A percentile compares a stretch with the other conserved stretches of the same genome.
Conservation (phyloP, 2,113 vertebrate species). For the Pipa parva region DNA sequence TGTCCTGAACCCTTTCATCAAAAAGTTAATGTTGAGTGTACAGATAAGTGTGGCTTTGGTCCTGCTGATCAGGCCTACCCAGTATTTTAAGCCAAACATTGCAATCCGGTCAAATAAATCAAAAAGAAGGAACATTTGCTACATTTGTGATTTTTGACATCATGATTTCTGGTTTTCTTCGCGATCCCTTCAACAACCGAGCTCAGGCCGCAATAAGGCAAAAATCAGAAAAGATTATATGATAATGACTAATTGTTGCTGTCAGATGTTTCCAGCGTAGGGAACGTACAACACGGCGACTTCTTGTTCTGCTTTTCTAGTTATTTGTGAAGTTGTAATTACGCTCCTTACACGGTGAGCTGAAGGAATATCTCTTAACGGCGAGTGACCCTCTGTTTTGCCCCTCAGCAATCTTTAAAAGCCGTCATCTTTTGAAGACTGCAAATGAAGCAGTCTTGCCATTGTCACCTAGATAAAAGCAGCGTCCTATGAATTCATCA, state of each 20-base stretch:
- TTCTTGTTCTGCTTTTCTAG: background rate
- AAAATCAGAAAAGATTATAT: background rate
- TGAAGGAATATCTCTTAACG: background rate
- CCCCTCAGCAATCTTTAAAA: background rate
- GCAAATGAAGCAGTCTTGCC: background rate
- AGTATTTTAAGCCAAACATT: no score
- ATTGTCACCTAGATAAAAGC: constrained; percentile 9
- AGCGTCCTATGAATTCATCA: background rate
- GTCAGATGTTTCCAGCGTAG: background rate
- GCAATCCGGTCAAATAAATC: no score
- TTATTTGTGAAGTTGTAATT: background rate
- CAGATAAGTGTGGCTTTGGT: no score
- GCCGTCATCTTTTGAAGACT: constrained; percentile 1
- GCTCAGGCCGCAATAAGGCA: no score
- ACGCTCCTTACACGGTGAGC: background rate
- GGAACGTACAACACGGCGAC: background rate
- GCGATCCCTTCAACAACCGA: no score
- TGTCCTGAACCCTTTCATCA: no score
- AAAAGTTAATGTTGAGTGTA: no score
- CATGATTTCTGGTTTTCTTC: no score
- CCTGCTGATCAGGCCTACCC: no score
- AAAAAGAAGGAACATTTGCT: no score
- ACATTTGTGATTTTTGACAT: no score
- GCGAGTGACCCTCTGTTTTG: background rate
- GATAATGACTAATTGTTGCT: background rate